Percentiles rank a stretch among this genome's conserved stretches.
These are phyloP conservation scores for Agrochola circellaris DNA, from an alignment of 2,888 invertebrate genomes.

Conservation along the genomic window DNA sequence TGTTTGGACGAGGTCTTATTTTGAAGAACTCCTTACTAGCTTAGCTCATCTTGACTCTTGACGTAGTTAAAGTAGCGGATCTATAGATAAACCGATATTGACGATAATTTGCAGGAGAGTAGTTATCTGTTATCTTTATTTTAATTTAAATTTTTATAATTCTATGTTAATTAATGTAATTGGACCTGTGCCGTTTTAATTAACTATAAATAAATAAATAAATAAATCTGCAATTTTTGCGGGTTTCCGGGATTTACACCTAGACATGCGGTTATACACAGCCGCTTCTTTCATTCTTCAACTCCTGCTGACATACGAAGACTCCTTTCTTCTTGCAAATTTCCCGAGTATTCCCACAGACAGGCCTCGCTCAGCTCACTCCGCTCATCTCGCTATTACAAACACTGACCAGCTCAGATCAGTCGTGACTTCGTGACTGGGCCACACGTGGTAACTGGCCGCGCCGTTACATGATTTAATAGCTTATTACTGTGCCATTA, in stretches of 20 bases:
- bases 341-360: background rate
- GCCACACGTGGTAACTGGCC: conserved; percentile 50
- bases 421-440: conserved; percentile 61
- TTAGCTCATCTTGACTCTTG: conserved; percentile 19
- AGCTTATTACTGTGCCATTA: conserved; percentile 39
- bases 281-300: background rate
- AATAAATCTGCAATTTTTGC: background rate
- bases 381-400: conserved; percentile 15
- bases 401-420: conserved; percentile 14
- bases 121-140: too few species aligned
- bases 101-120: background rate
- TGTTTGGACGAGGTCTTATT: conserved; percentile 15
- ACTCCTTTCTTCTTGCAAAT: too few species aligned
- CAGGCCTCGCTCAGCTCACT: conserved; percentile 30
- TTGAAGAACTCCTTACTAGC: conserved; percentile 17
- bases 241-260: background rate
- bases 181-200: too few species aligned
- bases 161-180: too few species aligned
- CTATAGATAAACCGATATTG: background rate
- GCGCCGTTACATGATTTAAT: conserved; percentile 36
- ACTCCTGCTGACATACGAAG: background rate
- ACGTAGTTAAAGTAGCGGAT: background rate
- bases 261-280: background rate
- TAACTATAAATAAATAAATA: too few species aligned
- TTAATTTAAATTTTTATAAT: too few species aligned